Percentiles rank a stretch among this genome's conserved stretches.
Conservation (phyloP, 2,113 vertebrate species). For the Paracyprichromis sp. region DNA sequence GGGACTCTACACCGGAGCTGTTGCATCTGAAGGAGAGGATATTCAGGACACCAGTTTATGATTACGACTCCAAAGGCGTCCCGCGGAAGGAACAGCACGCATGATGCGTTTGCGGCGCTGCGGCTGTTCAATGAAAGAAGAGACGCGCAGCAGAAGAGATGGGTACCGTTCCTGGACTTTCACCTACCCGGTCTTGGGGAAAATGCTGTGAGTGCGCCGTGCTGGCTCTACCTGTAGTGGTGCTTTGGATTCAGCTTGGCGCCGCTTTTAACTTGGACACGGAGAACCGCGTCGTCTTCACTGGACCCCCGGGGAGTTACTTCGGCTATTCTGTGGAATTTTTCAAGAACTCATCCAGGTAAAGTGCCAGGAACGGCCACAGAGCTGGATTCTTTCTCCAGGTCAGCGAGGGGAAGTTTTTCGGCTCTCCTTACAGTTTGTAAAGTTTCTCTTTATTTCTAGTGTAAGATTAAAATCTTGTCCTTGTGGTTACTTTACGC, state of each 20-base stretch:
- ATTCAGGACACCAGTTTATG: not conserved
- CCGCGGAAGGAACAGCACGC: slow-evolving; percentile 15
- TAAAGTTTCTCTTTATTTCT: not conserved
- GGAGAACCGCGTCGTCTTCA: slow-evolving; percentile 44
- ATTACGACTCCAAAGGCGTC: not conserved
- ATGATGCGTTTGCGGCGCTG: slow-evolving; percentile 48
- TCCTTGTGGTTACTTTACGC: not conserved
- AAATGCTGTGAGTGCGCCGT: not conserved
- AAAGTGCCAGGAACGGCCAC: not conserved
- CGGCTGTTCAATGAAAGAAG: slow-evolving; percentile 40
- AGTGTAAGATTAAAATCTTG: not conserved
- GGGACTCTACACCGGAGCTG: slow-evolving; percentile 4
- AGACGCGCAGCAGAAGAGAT: slow-evolving; percentile 44
- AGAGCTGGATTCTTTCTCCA: not conserved
- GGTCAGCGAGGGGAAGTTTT: not conserved
- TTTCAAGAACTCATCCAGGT: slow-evolving; percentile 52
- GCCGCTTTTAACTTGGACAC: slow-evolving; percentile 59
- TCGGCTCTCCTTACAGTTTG: not conserved
- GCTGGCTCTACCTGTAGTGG: not conserved
- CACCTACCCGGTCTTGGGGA: not conserved
- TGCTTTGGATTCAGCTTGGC: slow-evolving; percentile 21
- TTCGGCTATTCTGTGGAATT: slow-evolving; percentile 67
- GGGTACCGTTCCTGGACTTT: slow-evolving; percentile 37
- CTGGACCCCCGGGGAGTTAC: slow-evolving; percentile 48
- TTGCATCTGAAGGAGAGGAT: not conserved